These are phyloP conservation scores for Phoebastria nigripes DNA, from an alignment of 2,797 vertebrate species.

Conservation along the genomic window DNA sequence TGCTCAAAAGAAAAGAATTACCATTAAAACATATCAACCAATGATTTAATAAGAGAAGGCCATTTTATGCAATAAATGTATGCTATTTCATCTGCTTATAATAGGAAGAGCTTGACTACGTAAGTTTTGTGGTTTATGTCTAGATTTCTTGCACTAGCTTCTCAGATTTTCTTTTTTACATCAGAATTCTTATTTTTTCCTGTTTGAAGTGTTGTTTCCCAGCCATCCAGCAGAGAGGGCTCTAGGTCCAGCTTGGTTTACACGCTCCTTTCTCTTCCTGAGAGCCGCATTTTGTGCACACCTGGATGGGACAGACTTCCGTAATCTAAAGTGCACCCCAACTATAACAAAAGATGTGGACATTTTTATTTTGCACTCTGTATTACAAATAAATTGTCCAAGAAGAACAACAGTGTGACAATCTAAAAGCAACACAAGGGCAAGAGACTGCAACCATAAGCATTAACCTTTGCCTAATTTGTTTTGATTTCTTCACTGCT, in stretches of 20 bases:
- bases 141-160: neutral
- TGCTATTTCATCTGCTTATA: neutral
- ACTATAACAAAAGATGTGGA: neutral
- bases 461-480: neutral
- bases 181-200: neutral
- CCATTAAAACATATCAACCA: neutral
- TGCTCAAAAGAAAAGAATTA: neutral
- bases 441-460: accelerated
- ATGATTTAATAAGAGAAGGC: neutral
- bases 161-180: neutral
- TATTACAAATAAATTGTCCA: neutral
- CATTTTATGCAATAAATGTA: neutral
- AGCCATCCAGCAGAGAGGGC: conserved; percentile 62
- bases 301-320: neutral
- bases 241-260: conserved; percentile 29
- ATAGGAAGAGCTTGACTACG: neutral
- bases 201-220: conserved; percentile 9
- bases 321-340: neutral
- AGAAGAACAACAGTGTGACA: neutral
- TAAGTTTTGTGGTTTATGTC: neutral
- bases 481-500: neutral
- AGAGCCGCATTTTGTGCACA: neutral
- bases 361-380: neutral
- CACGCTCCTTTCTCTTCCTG: neutral
- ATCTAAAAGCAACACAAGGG: neutral